Evolutionary conservation across 2,113 vertebrate species (phyloP).

Genomic region (Pyxicephalus adspersus): DNA sequence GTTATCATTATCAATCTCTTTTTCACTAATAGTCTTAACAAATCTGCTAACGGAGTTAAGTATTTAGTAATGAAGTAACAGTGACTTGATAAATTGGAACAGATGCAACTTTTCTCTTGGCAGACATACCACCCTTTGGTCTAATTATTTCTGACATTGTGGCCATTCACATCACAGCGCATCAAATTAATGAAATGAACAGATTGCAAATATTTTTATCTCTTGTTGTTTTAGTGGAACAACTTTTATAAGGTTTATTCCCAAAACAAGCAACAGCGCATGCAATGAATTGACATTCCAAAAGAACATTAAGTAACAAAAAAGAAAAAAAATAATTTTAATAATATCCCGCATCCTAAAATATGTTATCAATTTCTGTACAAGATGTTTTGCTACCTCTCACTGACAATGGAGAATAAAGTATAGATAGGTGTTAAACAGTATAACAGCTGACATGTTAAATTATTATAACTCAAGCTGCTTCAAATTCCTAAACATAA

Average conservation of each 20-base stretch:
- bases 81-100: conserved; percentile 66
- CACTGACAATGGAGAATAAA: too few relatives aligned
- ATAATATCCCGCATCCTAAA: too few relatives aligned
- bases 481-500: too few relatives aligned
- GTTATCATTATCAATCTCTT: conserved; percentile 54
- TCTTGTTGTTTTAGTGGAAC: conserved; percentile 54
- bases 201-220: conserved; percentile 63
- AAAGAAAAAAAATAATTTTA: too few relatives aligned
- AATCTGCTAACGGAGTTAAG: conserved; percentile 61
- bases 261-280: not conserved
- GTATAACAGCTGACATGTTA: too few relatives aligned
- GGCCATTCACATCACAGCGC: conserved; percentile 55
- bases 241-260: conserved; percentile 47
- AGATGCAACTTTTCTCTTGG: conserved; percentile 64
- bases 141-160: conserved; percentile 67
- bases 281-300: not conserved
- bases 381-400: too few relatives aligned
- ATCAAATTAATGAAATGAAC: conserved; percentile 61
- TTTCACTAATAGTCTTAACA: conserved; percentile 61
- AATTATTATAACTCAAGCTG: too few relatives aligned
- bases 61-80: conserved; percentile 60
- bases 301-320: not conserved
- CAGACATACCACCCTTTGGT: conserved; percentile 62
- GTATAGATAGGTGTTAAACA: too few relatives aligned
- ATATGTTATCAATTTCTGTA: too few relatives aligned